A percentile compares a stretch with the other conserved stretches of the same genome.
phyloP scores from a whole-genome alignment of 2,888 invertebrate species.

The Willowsia nigromaculata region DNA sequence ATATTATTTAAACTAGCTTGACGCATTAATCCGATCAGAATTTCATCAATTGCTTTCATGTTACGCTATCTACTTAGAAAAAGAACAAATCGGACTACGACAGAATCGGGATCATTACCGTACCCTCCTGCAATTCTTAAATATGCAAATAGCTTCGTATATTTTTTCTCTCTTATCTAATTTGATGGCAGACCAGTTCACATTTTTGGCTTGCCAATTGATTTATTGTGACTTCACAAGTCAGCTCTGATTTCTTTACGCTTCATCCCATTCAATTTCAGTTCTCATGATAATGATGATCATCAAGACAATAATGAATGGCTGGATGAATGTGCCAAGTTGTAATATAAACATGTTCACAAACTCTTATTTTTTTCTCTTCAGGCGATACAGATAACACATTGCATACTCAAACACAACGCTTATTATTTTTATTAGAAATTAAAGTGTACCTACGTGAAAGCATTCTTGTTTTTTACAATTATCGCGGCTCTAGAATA shows the following conservation, averaged over 20 bases:
- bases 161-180: too few relatives aligned
- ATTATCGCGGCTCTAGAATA: neutral
- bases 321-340: neutral
- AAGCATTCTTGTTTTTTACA: conserved; percentile 6
- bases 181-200: too few relatives aligned
- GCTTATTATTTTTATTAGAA: neutral
- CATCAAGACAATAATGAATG: neutral
- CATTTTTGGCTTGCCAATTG: too few relatives aligned
- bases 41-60: neutral
- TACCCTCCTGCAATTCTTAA: too few relatives aligned
- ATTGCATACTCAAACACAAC: too few relatives aligned
- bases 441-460: conserved; percentile 16
- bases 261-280: neutral
- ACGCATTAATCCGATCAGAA: neutral
- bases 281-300: neutral
- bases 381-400: too few relatives aligned
- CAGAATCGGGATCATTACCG: conserved; percentile 6
- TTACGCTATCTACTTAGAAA: neutral
- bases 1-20: neutral
- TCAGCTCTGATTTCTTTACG: conserved; percentile 2
- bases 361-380: neutral
- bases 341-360: neutral
- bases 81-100: neutral
- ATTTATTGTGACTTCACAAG: neutral
- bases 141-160: too few relatives aligned